Conservation (phyloP, 2,797 vertebrate genomes). For the Phyllotis vaccarum region DNA sequence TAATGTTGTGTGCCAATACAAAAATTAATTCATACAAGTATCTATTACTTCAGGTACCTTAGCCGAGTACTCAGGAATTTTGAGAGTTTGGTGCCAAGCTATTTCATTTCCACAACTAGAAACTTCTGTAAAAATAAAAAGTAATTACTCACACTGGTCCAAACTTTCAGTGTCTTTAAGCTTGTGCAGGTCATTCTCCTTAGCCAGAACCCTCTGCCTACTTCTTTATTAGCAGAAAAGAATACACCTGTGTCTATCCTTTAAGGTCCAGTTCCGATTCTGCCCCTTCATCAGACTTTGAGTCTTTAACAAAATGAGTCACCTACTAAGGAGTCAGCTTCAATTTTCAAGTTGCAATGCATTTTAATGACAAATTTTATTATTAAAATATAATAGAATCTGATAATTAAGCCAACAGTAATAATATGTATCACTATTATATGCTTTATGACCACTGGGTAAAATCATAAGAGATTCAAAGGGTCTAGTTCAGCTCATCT, state of each 20-base stretch:
- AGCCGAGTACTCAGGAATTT: constrained; percentile 44
- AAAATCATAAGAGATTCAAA: constrained; percentile 47
- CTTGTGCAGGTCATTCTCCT: not conserved
- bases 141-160: constrained; percentile 19
- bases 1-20: constrained; percentile 14
- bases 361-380: not conserved
- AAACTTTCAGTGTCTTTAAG: constrained; percentile 55
- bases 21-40: constrained; percentile 32
- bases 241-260: not conserved
- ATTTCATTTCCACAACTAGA: constrained; percentile 19
- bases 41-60: constrained; percentile 53
- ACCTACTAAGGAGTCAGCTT: constrained; percentile 31
- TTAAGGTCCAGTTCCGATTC: constrained; percentile 41
- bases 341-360: constrained; percentile 54
- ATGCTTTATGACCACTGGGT: constrained; percentile 8
- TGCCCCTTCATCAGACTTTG: constrained; percentile 47
- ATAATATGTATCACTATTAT: constrained; percentile 44
- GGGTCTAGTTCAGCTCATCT: not conserved
- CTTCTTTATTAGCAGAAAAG: not conserved
- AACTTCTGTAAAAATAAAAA: constrained; percentile 53
- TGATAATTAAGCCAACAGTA: constrained; percentile 53
- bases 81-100: constrained; percentile 47
- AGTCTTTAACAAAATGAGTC: constrained; percentile 20
- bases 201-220: constrained; percentile 26
- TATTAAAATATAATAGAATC: constrained; percentile 43